Evolutionary conservation across 2,888 invertebrate genomes (phyloP), one percentile per base, ranked within the genome.

Genomic region (Stenodera caucasica): DNA sequence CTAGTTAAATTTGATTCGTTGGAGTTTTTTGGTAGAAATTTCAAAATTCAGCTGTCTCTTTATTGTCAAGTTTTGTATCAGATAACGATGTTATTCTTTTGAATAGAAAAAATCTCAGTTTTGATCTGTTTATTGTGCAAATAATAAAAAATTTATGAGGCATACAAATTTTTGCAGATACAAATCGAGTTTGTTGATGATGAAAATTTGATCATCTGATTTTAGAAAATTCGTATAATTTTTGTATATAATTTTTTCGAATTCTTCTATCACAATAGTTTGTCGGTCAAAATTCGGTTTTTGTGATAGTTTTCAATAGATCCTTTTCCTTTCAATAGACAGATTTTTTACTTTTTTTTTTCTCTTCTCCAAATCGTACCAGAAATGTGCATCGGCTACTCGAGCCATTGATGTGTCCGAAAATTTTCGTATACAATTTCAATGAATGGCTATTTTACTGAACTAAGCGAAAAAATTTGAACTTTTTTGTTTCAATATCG

Each of bases 371-470:
- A 71, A 67, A 66, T 64, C 65, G 60, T 70, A 70, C 71, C 70
- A 75, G 76, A 78, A 78, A 77, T 77, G 77, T 76, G 74, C 77
- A 78, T 77, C 78, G 76, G 67, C 77, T 76, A 73, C 78, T 78
- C 74, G 76, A 77, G 11, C 45, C 37, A 37, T 37, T 37, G 37
- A 37, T 37, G 5, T n/a, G 8, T 6, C 14, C 15, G n/a, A 37
- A 7, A 26, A 3, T 7, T 3, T 26, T 5, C 26, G 7, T 3
- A 26, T 26, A 5, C 26, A 7, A 26, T 26, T 26, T 26, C 26
- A 37, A 37, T 37, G 15, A 14, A 37, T 37, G 15, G 14, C n/a
- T n/a, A n/a, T n/a, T n/a, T n/a, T n/a, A n/a, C n/a, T n/a, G n/a
- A n/a, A n/a, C n/a, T n/a, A n/a, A n/a, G n/a, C n/a, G n/a, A n/a